Percentiles rank a stretch among this genome's conserved stretches.
These are phyloP conservation scores for Sarcophaga carnaria DNA, from an alignment of 2,888 invertebrate species.

Conservation along the genomic window DNA sequence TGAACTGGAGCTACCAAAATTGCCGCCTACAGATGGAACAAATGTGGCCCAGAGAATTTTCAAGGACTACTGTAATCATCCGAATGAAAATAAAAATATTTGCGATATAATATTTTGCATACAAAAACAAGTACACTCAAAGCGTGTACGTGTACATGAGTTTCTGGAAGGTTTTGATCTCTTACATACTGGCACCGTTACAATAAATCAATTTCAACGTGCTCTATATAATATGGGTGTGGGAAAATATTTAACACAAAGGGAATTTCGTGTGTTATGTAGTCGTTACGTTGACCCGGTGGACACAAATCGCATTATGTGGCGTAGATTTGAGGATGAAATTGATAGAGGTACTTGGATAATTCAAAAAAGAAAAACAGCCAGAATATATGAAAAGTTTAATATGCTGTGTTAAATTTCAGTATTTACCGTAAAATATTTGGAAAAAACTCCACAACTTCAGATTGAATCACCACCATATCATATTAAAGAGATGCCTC, in stretches of 20 bases:
- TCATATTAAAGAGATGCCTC: conserved; percentile 82
- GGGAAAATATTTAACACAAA: conserved; percentile 84
- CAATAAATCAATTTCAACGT: conserved; percentile 87
- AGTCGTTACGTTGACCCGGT: conserved; percentile 88
- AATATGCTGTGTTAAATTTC: conserved; percentile 26
- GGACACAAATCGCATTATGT: conserved; percentile 86
- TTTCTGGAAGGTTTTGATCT: conserved; percentile 89
- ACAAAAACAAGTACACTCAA: conserved; percentile 86
- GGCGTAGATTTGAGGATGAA: conserved; percentile 90
- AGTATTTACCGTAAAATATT: conserved; percentile 86
- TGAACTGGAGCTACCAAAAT: conserved; percentile 87
- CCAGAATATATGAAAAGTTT: not conserved
- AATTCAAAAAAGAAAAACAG: not conserved
- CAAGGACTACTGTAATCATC: conserved; percentile 72
- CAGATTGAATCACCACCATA: conserved; percentile 84
- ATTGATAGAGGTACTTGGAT: conserved; percentile 86
- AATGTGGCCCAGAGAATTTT: conserved; percentile 68
- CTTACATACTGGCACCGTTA: conserved; percentile 86
- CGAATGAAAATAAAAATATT: conserved; percentile 73
- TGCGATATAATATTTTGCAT: conserved; percentile 82
- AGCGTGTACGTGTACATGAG: conserved; percentile 86
- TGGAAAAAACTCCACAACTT: conserved; percentile 87
- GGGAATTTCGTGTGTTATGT: conserved; percentile 86
- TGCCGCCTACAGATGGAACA: conserved; percentile 80
- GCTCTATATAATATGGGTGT: conserved; percentile 87